These are phyloP conservation scores for Venusia cambrica DNA, from an alignment of 2,888 invertebrate species.

Conservation along the genomic window DNA sequence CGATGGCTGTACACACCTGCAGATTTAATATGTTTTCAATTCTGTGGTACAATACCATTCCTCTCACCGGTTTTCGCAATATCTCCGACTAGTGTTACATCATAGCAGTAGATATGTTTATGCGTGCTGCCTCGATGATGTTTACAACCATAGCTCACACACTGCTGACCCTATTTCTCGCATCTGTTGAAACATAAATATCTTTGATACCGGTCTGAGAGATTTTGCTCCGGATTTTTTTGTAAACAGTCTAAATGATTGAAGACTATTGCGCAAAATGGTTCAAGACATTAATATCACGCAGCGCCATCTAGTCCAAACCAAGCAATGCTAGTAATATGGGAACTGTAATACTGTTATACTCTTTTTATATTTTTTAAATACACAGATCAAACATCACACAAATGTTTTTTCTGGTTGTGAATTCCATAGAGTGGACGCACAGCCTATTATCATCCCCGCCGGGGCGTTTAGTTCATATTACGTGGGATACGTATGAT, in stretches of 20 bases:
- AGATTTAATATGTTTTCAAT: slow-evolving; percentile 53
- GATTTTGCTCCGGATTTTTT: slow-evolving; percentile 34
- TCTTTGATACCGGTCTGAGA: slow-evolving; percentile 44
- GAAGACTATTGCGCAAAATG: slow-evolving; percentile 17
- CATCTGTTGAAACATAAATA: slow-evolving; percentile 63
- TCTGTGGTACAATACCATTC: slow-evolving; percentile 41
- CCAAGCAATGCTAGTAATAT: too few species aligned
- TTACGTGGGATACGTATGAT: too few species aligned
- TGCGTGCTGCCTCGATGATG: slow-evolving; percentile 56
- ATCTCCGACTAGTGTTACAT: slow-evolving; percentile 57
- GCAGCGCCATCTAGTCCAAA: too few species aligned
- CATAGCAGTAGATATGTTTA: slow-evolving; percentile 61
- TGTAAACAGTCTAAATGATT: slow-evolving; percentile 32
- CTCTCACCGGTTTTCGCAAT: slow-evolving; percentile 56
- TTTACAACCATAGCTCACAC: slow-evolving; percentile 60
- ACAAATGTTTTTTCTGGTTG: too few species aligned
- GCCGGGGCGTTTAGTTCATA: too few species aligned
- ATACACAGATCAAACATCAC: too few species aligned
- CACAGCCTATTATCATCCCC: too few species aligned
- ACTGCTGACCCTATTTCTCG: slow-evolving; percentile 68
- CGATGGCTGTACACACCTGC: slow-evolving; percentile 51
- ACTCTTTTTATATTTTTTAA: too few species aligned
- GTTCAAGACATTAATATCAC: too few species aligned
- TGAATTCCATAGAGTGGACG: too few species aligned
- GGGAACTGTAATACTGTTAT: too few species aligned